Conservation (phyloP, 2,888 invertebrate genomes). For the Caenorhabditis uteleia region DNA sequence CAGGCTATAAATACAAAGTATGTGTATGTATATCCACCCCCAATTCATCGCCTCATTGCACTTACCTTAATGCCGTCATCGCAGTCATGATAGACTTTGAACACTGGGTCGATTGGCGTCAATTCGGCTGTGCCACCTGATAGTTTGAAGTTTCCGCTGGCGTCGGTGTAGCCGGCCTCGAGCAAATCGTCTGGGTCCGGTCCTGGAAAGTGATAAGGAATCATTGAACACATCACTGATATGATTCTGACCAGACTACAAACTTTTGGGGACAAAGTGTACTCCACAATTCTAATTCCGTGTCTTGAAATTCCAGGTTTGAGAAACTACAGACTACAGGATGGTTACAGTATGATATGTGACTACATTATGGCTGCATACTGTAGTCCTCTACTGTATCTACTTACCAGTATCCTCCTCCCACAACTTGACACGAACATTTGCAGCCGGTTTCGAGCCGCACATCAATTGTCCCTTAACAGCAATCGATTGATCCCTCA, state of each 20-base stretch:
- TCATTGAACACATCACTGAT: too few species aligned
- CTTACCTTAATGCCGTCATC: slow-evolving; percentile 48
- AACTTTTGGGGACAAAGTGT: too few species aligned
- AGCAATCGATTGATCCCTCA: slow-evolving; percentile 45
- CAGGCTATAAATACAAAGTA: slow-evolving; percentile 17
- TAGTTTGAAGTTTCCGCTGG: slow-evolving; percentile 37
- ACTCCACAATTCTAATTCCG: too few species aligned
- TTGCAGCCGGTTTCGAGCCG: slow-evolving; percentile 41
- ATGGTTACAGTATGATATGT: too few species aligned
- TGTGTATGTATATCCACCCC: background rate
- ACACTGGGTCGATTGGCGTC: slow-evolving; percentile 53
- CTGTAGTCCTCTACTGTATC: background rate
- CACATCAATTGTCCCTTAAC: slow-evolving; percentile 49
- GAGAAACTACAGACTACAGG: too few species aligned
- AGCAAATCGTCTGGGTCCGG: slow-evolving; percentile 53
- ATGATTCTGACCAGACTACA: too few species aligned
- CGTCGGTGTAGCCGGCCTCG: slow-evolving; percentile 48
- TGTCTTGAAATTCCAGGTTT: too few species aligned
- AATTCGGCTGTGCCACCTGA: slow-evolving; percentile 48
- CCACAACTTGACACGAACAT: slow-evolving; percentile 51
- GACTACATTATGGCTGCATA: too few species aligned
- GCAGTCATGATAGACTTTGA: slow-evolving; percentile 54
- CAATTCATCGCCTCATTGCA: background rate
- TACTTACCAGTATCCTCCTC: slow-evolving; percentile 43
- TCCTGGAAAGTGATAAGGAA: too few species aligned